Evolutionary conservation across 2,888 invertebrate genomes (phyloP), one percentile per base, ranked within the genome.

Genomic region (Thereva unica): DNA sequence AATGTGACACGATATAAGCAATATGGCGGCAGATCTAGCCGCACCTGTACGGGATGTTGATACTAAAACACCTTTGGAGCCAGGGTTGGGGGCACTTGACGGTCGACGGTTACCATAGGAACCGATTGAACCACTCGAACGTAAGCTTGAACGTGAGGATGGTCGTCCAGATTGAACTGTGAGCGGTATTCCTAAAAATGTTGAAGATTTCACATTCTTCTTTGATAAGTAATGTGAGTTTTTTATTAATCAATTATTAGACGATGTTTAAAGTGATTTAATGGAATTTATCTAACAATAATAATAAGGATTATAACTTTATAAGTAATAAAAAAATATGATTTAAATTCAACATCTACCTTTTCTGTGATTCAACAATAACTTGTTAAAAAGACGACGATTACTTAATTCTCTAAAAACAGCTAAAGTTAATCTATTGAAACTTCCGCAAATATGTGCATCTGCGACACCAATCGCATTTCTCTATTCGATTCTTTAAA

Each of bases 11-110:
- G 92, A 92, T 87, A 92, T 91, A 85, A 93, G 90, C 90, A 93
- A 92, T 90, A 93, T 92, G 90, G 92, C 92, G 85, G 92, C 92
- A 85, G 91, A 87, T 83, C 92, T 89, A 84, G 92, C 92, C 87
- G 92, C 92, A 92, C 92, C 92, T 92, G 92, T 91, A 85, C 92
- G 88, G 80, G 92, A 92, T 77, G 90, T 87, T 78, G 90, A 87
- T 78, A 90, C 89, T 75, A 88, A 81, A 77, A 88, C 87, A 80
- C 88, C 89, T 76, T 87, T 88, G 75, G 85, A 84, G 71, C 84
- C 85, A 72, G 78, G 77, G 47, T 75, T 79, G 77, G 83, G 82
- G 76, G 84, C 83, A 79, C 86, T 84, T 54, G 81, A 81, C 69
- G 79, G 76, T 67, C 81, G 80, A 63, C 81, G 78, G 74, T 79